Evolutionary conservation across 2,888 invertebrate genomes (phyloP).

Genomic region (Drosophila sordidapex): DNA sequence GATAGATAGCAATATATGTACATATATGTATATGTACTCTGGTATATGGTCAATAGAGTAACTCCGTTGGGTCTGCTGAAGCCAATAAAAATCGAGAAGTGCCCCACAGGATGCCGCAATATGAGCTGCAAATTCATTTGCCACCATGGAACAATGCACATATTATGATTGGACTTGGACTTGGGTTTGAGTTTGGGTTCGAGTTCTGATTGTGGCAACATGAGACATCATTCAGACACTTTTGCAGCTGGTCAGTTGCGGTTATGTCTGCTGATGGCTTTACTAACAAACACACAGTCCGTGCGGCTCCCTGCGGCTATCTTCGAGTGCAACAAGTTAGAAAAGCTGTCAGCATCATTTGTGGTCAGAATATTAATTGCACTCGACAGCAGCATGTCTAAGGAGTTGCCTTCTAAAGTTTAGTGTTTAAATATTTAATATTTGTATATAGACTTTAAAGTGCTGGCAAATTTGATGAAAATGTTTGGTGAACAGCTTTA

Average conservation of each 20-base stretch:
- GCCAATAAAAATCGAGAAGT: constrained; percentile 56
- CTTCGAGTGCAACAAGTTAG: constrained; percentile 39
- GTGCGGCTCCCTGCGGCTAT: constrained; percentile 19
- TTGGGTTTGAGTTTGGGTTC: constrained; percentile 9
- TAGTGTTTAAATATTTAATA: not conserved
- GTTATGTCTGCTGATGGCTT: constrained; percentile 19
- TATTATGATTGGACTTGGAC: constrained; percentile 25
- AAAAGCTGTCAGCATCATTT: constrained; percentile 38
- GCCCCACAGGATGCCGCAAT: constrained; percentile 45
- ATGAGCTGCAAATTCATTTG: constrained; percentile 58
- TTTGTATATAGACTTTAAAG: not conserved
- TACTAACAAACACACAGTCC: constrained; percentile 4
- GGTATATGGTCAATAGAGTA: constrained; percentile 24
- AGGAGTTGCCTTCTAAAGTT: not conserved
- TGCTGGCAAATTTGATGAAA: not conserved
- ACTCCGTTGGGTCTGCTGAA: constrained; percentile 53
- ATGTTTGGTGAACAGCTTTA: not conserved
- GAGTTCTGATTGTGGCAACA: constrained; percentile 11
- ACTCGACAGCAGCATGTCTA: constrained; percentile 1
- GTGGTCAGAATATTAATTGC: constrained; percentile 40
- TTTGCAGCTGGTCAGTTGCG: constrained; percentile 35
- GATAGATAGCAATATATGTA: not conserved
- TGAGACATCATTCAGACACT: constrained; percentile 15
- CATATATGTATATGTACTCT: constrained; percentile 24
- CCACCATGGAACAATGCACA: constrained; percentile 38